phyloP scores from a whole-genome alignment of 1,140 invertebrate species.

The Chymomyza costata region DNA sequence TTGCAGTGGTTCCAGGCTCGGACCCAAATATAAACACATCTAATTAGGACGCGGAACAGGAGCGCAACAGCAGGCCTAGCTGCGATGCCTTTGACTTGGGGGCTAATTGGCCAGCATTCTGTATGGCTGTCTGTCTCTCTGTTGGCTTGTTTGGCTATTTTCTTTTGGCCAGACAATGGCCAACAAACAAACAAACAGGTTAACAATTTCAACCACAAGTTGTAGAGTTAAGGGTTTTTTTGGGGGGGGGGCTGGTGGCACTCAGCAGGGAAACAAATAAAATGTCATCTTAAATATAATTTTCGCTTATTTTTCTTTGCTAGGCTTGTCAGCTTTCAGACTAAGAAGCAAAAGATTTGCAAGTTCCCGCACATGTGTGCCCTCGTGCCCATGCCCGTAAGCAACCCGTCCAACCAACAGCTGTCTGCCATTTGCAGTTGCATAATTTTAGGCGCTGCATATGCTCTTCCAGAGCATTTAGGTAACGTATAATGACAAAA shows the following conservation, averaged over 20 bases:
- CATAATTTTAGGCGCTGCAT: constrained; percentile 50
- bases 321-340: constrained; percentile 14
- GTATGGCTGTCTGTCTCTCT: too few relatives aligned
- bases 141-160: too few relatives aligned
- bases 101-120: constrained; percentile 61
- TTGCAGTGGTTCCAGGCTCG: constrained; percentile 13
- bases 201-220: constrained; percentile 46
- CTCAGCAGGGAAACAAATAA: constrained; percentile 30
- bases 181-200: constrained; percentile 40
- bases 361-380: constrained; percentile 50
- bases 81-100: constrained; percentile 22
- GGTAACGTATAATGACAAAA: too few relatives aligned
- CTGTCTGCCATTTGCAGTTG: constrained; percentile 35
- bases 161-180: constrained; percentile 45
- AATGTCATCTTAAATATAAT: constrained; percentile 74
- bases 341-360: constrained; percentile 59
- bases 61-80: constrained; percentile 11
- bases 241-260: not conserved
- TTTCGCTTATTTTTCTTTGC: constrained; percentile 59
- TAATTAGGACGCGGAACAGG: constrained; percentile 45
- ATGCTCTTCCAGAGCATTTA: constrained; percentile 5
- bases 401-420: not conserved
- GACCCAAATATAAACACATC: constrained; percentile 57
- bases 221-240: not conserved
- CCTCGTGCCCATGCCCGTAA: constrained; percentile 3